Evolutionary conservation across 2,888 invertebrate genomes (phyloP).

Genomic region (Chorisops tibialis): DNA sequence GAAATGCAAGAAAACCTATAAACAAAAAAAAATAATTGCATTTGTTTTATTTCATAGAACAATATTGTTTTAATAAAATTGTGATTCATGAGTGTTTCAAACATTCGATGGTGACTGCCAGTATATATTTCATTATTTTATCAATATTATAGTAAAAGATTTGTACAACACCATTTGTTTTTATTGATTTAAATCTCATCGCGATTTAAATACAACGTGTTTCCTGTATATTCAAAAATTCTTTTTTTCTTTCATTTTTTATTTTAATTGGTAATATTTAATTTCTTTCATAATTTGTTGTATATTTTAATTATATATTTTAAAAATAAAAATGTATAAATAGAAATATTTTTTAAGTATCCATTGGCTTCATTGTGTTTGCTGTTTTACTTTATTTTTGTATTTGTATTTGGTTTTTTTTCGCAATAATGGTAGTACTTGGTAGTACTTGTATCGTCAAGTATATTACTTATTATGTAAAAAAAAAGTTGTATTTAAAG

Average conservation of each 20-base stretch:
- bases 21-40: too few species aligned
- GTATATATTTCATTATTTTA: neutral
- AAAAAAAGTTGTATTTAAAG: conserved; percentile 25
- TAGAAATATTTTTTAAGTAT: too few species aligned
- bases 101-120: neutral
- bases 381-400: neutral
- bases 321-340: too few species aligned
- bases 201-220: too few species aligned
- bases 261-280: neutral
- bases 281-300: neutral
- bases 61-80: too few species aligned
- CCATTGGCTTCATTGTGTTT: neutral
- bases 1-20: too few species aligned
- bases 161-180: conserved; percentile 1
- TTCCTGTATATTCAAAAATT: too few species aligned
- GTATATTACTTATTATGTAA: conserved; percentile 11
- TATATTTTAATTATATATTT: too few species aligned
- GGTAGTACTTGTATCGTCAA: conserved; percentile 9
- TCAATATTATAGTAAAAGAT: neutral
- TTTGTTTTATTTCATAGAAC: too few species aligned
- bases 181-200: neutral
- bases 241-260: neutral
- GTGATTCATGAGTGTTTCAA: too few species aligned
- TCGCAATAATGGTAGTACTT: neutral
- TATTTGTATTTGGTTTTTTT: neutral